Evolutionary conservation across 30 jellyfish, hydroid and myxozoan genomes (phyloP).

Genomic region (Cassiopea xamachana): DNA sequence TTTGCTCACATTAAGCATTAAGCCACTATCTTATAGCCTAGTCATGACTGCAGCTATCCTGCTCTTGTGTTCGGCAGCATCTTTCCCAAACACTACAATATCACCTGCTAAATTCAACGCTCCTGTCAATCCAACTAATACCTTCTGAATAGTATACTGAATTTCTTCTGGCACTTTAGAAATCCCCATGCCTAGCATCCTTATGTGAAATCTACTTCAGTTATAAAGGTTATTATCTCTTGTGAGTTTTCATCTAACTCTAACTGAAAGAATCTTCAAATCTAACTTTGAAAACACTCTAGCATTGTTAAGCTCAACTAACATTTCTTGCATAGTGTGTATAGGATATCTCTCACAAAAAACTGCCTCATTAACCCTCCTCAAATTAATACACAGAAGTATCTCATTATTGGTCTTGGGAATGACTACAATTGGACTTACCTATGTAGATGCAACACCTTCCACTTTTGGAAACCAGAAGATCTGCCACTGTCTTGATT

Average conservation of each 20-base stretch:
- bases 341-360: conserved; percentile 20
- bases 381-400: conserved; percentile 44
- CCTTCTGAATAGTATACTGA: conserved; percentile 29
- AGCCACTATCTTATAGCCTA: not conserved
- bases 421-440: conserved; percentile 26
- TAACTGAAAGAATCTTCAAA: conserved; percentile 43
- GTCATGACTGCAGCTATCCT: not conserved
- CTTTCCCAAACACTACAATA: conserved; percentile 40
- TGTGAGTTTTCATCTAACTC: conserved; percentile 11
- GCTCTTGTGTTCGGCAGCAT: conserved; percentile 14
- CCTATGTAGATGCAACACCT: not conserved
- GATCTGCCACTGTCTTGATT: not conserved
- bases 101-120: conserved; percentile 31
- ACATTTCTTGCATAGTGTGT: conserved; percentile 51
- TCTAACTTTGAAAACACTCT: conserved; percentile 37
- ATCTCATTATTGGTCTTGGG: conserved; percentile 27
- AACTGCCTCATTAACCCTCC: conserved; percentile 21
- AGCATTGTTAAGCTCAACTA: conserved; percentile 11
- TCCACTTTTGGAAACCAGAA: too few species aligned
- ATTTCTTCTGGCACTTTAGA: conserved; percentile 31
- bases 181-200: conserved; percentile 29
- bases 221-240: conserved; percentile 22
- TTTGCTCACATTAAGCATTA: conserved; percentile 1
- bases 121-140: not conserved
- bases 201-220: conserved; percentile 6